Evolutionary conservation across 2,113 vertebrate genomes (phyloP), one percentile per base, ranked within the genome.

Genomic region (Nanger granti): DNA sequence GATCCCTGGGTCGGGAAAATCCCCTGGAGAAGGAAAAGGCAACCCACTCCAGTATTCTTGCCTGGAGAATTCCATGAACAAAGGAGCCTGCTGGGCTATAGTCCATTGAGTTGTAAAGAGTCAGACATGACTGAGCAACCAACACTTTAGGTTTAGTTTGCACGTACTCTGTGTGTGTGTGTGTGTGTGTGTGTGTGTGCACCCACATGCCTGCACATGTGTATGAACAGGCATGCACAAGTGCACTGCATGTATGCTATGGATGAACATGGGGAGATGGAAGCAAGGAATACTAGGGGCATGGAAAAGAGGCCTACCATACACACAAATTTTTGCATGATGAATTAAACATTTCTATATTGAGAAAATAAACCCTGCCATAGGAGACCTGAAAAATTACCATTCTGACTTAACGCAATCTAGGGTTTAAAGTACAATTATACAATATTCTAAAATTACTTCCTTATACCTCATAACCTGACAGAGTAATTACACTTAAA

Each of bases 381-480:
- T 1, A 89, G 57, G 44, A 92, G 31, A 87, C 54, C 47, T 18
- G 7, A 96, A 96, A 96, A 97, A 96, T 96, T 97, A 97, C 31
- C 92, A 8, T n/a, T 28, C 57, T 96, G 34, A 95, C 95, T 97
- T 97, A 96, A 97, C 41, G 4, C 66, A 96, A 93, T 73, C 57
- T 88, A n/a, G 85, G 47, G 55, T 73, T 94, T 97, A 90, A 82
- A 95, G 62, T 55, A 47, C 28, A 87, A 60, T 84, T 97, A 3
- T 26, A 97, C 47, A 93, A 92, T 57, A 95, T 83, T 95, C 82
- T 97, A 89, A 97, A 98, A 95, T 87, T 97, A 97, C 57, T 84
- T 97, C 64, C 64, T 90, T 97, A 92, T 0, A 95, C 94, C 91
- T 98, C 86, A 96, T 96, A n/a, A 49, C 44, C 97, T 98, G 84